Conservation (phyloP, 2,888 invertebrate species). For the Camponotus fellah region DNA sequence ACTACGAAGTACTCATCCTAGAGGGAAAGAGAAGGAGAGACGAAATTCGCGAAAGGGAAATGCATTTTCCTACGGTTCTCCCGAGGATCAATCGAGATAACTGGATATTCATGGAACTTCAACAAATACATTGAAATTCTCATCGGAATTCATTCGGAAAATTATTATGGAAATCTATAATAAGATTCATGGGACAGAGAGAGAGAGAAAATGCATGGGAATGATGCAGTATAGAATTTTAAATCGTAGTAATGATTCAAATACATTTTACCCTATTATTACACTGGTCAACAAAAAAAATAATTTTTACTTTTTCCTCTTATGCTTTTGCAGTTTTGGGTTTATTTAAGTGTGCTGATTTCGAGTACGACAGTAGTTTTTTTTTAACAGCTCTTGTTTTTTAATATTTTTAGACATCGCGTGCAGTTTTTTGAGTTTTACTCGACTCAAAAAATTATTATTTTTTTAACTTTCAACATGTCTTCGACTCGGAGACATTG, state of each 20-base stretch:
- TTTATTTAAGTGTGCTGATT: too few species aligned
- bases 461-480: too few species aligned
- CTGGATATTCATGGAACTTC: constrained; percentile 40
- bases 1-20: constrained; percentile 2
- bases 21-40: neutral
- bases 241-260: constrained; percentile 7
- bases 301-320: too few species aligned
- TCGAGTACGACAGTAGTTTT: too few species aligned
- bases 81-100: constrained; percentile 33
- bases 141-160: neutral
- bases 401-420: too few species aligned
- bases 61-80: constrained; percentile 14
- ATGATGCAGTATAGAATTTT: neutral
- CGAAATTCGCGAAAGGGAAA: neutral
- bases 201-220: neutral
- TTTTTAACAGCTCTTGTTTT: too few species aligned
- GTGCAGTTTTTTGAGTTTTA: too few species aligned
- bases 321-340: too few species aligned
- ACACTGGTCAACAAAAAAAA: too few species aligned
- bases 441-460: too few species aligned
- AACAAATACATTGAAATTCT: constrained; percentile 38
- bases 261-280: neutral
- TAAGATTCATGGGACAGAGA: neutral
- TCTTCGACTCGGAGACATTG: too few species aligned
- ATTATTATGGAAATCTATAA: constrained; percentile 36